Evolutionary conservation across 2,797 vertebrate genomes (phyloP).

Genomic region (Amniataba percoides): DNA sequence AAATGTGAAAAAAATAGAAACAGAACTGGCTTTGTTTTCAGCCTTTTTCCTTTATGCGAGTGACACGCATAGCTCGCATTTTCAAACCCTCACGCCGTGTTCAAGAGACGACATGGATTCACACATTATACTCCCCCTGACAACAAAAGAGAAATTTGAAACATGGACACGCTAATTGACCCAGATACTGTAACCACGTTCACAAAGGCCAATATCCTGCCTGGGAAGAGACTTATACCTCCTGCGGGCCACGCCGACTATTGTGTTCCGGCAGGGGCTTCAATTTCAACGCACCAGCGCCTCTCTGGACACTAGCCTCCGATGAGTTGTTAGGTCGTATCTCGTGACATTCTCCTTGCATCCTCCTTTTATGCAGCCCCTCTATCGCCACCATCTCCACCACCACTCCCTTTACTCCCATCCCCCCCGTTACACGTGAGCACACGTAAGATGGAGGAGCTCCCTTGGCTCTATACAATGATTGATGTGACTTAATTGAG

Average conservation of each 20-base stretch:
- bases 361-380: conserved; percentile 56
- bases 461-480: conserved; percentile 58
- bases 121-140: conserved; percentile 65
- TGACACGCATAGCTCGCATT: conserved; percentile 55
- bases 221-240: conserved; percentile 68
- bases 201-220: conserved; percentile 82
- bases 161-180: conserved; percentile 80
- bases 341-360: conserved; percentile 66
- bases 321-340: conserved; percentile 69
- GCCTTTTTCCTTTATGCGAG: conserved; percentile 38
- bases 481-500: conserved; percentile 82
- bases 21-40: conserved; percentile 38
- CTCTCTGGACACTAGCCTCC: conserved; percentile 70
- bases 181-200: conserved; percentile 80
- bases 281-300: conserved; percentile 79
- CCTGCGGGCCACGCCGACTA: conserved; percentile 67
- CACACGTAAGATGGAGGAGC: conserved; percentile 68
- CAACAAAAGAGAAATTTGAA: conserved; percentile 79
- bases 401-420: conserved; percentile 12
- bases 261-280: conserved; percentile 78
- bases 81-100: conserved; percentile 57
- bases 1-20: conserved; percentile 47
- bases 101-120: conserved; percentile 63
- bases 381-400: conserved; percentile 40
- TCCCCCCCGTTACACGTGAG: conserved; percentile 32